Evolutionary conservation across 2,888 invertebrate species (phyloP).

Genomic region (Octonoba sinensis): DNA sequence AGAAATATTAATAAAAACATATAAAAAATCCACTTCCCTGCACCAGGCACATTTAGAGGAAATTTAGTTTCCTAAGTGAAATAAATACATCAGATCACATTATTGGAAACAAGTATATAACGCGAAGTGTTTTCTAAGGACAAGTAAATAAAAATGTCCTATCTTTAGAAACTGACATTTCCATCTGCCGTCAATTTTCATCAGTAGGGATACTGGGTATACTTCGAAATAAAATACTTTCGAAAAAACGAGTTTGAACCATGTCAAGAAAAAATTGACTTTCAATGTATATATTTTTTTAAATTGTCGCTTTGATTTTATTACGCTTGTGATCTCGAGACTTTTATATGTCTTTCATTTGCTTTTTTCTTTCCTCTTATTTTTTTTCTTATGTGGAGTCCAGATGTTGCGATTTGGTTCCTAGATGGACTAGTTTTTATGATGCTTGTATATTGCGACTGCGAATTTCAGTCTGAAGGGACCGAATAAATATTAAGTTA

Average conservation of each 20-base stretch:
- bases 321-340: constrained; percentile 36
- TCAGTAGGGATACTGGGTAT: constrained; percentile 2
- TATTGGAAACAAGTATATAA: too few species aligned
- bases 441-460: constrained; percentile 23
- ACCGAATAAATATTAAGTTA: too few species aligned
- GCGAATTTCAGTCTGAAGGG: neutral
- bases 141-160: too few species aligned
- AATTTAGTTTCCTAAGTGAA: too few species aligned
- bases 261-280: too few species aligned
- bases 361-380: constrained; percentile 6
- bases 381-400: constrained; percentile 6
- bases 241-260: constrained; percentile 6
- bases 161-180: neutral
- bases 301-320: constrained; percentile 47
- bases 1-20: too few species aligned
- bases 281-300: too few species aligned
- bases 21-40: too few species aligned
- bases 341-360: constrained; percentile 23
- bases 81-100: too few species aligned
- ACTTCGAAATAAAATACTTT: constrained; percentile 1
- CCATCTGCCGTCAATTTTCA: constrained; percentile 50
- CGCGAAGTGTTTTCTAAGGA: too few species aligned
- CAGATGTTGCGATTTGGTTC: constrained; percentile 32
- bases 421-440: constrained; percentile 22
- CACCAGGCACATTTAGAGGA: too few species aligned